Evolutionary conservation across 2,888 invertebrate species (phyloP).

Genomic region (Leptothorax acervorum): DNA sequence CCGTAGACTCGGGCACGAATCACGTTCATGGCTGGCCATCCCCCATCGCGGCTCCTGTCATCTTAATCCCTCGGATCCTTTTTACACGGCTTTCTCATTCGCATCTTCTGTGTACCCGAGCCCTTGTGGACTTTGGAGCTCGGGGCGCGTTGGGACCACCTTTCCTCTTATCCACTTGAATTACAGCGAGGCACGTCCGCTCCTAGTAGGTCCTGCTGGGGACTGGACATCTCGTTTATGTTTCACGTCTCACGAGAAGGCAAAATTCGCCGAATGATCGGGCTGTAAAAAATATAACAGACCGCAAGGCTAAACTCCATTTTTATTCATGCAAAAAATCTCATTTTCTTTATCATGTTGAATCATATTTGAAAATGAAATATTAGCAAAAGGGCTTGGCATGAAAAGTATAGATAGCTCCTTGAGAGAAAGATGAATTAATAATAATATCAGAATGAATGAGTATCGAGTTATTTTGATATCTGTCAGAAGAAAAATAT

Average conservation of each 20-base stretch:
- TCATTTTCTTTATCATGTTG: not conserved
- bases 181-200: constrained; percentile 81
- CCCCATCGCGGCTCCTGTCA: constrained; percentile 76
- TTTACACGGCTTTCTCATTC: constrained; percentile 78
- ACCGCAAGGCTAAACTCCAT: constrained; percentile 70
- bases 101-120: constrained; percentile 74
- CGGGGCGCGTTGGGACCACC: constrained; percentile 67
- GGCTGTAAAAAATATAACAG: constrained; percentile 75
- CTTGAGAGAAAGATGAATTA: not conserved
- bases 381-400: not conserved
- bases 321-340: constrained; percentile 43
- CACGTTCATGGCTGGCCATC: constrained; percentile 70
- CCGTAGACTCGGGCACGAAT: constrained; percentile 65
- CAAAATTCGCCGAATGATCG: constrained; percentile 66
- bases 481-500: not conserved
- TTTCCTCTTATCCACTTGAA: constrained; percentile 80
- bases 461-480: not conserved
- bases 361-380: not conserved
- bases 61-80: constrained; percentile 79
- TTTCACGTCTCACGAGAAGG: constrained; percentile 70
- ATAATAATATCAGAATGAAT: not conserved
- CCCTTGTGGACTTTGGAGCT: constrained; percentile 74
- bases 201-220: constrained; percentile 67
- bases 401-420: not conserved
- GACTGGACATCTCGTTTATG: constrained; percentile 77